These are phyloP conservation scores for Camponotus pennsylvanicus DNA, from an alignment of 1,140 invertebrate genomes.

Conservation along the genomic window DNA sequence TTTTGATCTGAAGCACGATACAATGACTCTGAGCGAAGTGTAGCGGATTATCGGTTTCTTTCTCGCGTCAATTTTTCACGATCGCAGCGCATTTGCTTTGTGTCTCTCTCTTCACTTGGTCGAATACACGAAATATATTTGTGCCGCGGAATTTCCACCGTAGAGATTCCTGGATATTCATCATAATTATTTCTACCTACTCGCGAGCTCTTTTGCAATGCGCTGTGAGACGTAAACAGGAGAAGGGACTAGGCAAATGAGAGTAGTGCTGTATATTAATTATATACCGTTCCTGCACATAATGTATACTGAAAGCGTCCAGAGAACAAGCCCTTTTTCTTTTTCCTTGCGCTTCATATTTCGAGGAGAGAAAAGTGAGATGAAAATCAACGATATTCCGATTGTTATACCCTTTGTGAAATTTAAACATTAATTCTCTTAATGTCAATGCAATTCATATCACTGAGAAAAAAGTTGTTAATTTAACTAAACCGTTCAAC, in stretches of 20 bases:
- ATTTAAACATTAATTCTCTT: neutral
- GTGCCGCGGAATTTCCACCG: neutral
- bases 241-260: constrained; percentile 13
- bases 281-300: constrained; percentile 13
- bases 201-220: constrained; percentile 36
- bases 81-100: constrained; percentile 6
- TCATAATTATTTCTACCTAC: constrained; percentile 65
- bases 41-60: constrained; percentile 10
- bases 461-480: no score
- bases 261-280: constrained; percentile 16
- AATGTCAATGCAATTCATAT: neutral
- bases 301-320: neutral
- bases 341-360: neutral
- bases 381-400: constrained; percentile 14
- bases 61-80: constrained; percentile 28
- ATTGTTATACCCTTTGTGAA: neutral
- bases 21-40: neutral
- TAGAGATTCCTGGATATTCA: constrained; percentile 66
- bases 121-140: constrained; percentile 39
- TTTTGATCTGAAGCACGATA: neutral
- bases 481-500: no score
- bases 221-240: constrained; percentile 29
- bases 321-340: neutral
- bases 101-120: constrained; percentile 37
- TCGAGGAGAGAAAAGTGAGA: neutral